Evolutionary conservation across 2,888 invertebrate genomes (phyloP).

Genomic region (Oxycera nigricornis): DNA sequence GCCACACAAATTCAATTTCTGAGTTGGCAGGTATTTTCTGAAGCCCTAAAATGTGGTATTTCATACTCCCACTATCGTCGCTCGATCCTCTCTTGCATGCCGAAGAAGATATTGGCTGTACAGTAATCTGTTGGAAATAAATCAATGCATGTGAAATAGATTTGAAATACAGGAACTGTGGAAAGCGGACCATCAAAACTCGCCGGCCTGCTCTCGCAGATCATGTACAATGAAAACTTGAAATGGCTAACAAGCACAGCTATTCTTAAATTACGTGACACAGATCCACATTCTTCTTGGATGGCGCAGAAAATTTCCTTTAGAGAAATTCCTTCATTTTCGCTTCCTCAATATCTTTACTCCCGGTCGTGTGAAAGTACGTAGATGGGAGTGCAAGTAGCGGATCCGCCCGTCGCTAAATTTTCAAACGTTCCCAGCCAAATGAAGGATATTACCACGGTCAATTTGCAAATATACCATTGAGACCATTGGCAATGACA

Average conservation of each 20-base stretch:
- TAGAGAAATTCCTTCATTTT: not conserved
- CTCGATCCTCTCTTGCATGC: too few species aligned
- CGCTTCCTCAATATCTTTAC: not conserved
- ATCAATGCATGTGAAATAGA: not conserved
- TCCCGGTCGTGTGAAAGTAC: conserved; percentile 14
- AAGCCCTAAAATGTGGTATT: too few species aligned
- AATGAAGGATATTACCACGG: conserved; percentile 22
- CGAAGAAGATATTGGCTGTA: too few species aligned
- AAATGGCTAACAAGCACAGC: conserved; percentile 39
- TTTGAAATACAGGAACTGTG: not conserved
- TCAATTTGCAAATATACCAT: too few species aligned
- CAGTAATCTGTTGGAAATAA: too few species aligned
- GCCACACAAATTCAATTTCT: too few species aligned
- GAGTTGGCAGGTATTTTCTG: too few species aligned
- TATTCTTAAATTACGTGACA: conserved; percentile 57
- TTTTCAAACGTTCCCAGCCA: not conserved
- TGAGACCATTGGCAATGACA: too few species aligned
- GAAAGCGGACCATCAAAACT: not conserved
- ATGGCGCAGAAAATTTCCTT: not conserved
- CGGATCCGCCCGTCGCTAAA: not conserved
- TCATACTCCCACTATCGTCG: too few species aligned
- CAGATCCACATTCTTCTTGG: conserved; percentile 53
- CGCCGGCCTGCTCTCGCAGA: not conserved
- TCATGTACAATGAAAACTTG: conserved; percentile 32
- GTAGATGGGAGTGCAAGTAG: not conserved